These are phyloP conservation scores for Tapera naevia DNA, from an alignment of 2,797 vertebrate genomes.

Conservation along the genomic window DNA sequence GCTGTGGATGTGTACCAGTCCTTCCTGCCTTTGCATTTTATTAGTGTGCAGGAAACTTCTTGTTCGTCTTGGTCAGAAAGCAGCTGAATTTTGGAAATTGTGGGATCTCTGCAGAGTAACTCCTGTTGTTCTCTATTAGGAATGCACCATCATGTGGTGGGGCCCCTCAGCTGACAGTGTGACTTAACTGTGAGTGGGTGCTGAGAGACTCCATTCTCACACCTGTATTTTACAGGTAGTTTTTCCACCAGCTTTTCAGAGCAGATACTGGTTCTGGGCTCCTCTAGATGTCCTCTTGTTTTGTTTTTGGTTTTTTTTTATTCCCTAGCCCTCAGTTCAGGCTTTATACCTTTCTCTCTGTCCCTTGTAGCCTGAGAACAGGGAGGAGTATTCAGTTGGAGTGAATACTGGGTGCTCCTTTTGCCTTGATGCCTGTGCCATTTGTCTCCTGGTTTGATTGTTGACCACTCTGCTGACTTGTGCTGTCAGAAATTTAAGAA, in stretches of 20 bases:
- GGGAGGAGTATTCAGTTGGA: background rate
- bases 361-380: background rate
- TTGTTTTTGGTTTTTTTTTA: too few relatives aligned
- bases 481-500: background rate
- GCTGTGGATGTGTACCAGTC: background rate
- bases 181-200: conserved; percentile 35
- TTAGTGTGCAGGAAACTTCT: background rate
- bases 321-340: background rate
- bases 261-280: conserved; percentile 38
- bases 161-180: conserved; percentile 43
- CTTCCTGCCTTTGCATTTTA: background rate
- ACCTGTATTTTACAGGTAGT: conserved; percentile 31
- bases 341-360: background rate
- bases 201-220: conserved; percentile 48
- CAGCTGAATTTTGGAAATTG: conserved; percentile 8
- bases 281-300: conserved; percentile 18
- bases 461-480: background rate
- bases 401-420: background rate
- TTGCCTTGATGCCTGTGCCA: background rate
- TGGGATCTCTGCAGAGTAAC: conserved; percentile 54
- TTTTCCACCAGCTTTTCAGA: conserved; percentile 44
- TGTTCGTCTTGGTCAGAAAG: background rate
- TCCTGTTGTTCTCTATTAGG: conserved; percentile 43
- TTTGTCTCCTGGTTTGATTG: background rate
- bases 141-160: conserved; percentile 11